phyloP scores from a whole-genome alignment of 2,113 vertebrate species.

The Silurus glanis region DNA sequence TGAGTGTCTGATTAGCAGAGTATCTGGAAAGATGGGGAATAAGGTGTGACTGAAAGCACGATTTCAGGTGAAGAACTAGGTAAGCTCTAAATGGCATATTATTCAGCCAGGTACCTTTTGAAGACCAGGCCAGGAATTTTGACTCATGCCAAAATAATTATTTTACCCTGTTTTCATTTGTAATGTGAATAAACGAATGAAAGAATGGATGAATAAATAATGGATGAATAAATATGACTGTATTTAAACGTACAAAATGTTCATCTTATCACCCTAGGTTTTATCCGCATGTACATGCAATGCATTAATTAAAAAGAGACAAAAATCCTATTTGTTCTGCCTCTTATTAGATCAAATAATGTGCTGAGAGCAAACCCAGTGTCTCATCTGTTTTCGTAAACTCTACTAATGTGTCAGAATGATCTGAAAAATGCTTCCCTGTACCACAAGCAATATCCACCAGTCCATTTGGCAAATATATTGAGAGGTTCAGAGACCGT shows the following conservation, averaged over 20 bases:
- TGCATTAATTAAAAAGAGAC: not conserved
- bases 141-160: not conserved
- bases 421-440: constrained; percentile 9
- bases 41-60: not conserved
- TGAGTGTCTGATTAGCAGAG: constrained; percentile 27
- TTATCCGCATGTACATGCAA: not conserved
- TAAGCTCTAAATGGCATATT: constrained; percentile 36
- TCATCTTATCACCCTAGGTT: not conserved
- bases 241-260: not conserved
- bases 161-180: not conserved
- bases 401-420: not conserved
- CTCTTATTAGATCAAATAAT: constrained; percentile 4
- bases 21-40: constrained; percentile 7
- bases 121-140: constrained; percentile 1
- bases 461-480: not conserved
- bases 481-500: not conserved
- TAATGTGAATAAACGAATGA: not conserved
- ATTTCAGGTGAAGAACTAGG: constrained; percentile 32
- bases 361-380: not conserved
- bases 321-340: not conserved
- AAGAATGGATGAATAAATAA: not conserved
- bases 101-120: constrained; percentile 26
- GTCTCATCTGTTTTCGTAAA: not conserved
- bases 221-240: not conserved
- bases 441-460: not conserved